These are phyloP conservation scores for Acanthurus lineatus DNA, from an alignment of 2,797 vertebrate species.

Conservation along the genomic window DNA sequence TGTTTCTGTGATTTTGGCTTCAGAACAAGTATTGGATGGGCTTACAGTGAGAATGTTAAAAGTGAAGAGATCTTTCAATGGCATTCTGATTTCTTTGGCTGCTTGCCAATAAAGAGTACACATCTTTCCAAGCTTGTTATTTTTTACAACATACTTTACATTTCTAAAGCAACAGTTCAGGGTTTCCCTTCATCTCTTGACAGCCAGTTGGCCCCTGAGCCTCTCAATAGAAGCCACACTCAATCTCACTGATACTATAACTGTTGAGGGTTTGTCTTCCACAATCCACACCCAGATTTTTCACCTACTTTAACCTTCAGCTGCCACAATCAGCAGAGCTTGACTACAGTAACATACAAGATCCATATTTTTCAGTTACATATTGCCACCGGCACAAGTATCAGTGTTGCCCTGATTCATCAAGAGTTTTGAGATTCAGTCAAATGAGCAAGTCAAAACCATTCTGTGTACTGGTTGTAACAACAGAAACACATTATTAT, in stretches of 20 bases:
- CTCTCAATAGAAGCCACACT: neutral
- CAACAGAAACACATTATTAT: too few species aligned
- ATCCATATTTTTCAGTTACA: too few species aligned
- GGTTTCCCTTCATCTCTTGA: neutral
- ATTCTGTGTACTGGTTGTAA: neutral
- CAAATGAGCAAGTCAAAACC: too few species aligned
- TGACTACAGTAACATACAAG: too few species aligned
- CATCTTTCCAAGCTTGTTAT: neutral
- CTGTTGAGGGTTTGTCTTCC: slow-evolving; percentile 1
- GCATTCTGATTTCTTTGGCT: neutral
- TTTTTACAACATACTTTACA: neutral
- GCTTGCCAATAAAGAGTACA: neutral
- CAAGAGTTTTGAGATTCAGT: too few species aligned
- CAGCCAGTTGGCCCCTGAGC: neutral
- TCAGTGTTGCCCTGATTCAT: too few species aligned
- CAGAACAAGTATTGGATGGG: neutral
- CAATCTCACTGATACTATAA: neutral
- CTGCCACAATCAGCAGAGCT: neutral
- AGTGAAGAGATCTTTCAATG: neutral
- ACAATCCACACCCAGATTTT: neutral
- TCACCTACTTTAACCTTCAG: neutral
- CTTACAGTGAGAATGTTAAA: too few species aligned
- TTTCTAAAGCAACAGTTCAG: neutral
- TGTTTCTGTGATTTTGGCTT: neutral
- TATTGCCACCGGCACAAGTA: too few species aligned